Evolutionary conservation across 2,888 invertebrate species (phyloP), one percentile per base, ranked within the genome.

Genomic region (Rhaphigaster nebulosa): DNA sequence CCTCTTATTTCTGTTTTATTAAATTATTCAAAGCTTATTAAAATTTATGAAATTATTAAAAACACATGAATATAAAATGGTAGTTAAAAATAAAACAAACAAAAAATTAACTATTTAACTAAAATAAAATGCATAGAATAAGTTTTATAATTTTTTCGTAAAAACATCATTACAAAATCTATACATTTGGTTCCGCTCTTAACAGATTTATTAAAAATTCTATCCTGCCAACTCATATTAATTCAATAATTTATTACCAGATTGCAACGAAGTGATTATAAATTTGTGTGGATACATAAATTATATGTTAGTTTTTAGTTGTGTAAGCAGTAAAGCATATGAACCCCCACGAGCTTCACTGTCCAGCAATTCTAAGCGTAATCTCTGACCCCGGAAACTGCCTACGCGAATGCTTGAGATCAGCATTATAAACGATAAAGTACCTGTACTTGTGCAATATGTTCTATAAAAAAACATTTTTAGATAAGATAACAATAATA

Each of bases 381-480:
- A 76, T 76, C 70, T 38, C 70, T 76, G 70, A 76, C 38, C 70
- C 70, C 70, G 70, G 70, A 76, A 76, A 38, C 70, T 38, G 70
- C 70, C 70, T 38, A 76, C 70, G 70, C 38, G 38, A 76, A 38
- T 38, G 18, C 0, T 76, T 76, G 70, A 76, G 70, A 76, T 76
- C 70, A 76, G 70, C 70, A n/a, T 38, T 76, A 38, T 38, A 76
- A 38, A 20, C 34, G 34, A 76, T 76, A 76, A 4, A 20, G 34
- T 76, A 76, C 18, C 13, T 6, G 70, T 20, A 23, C 0, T 76
- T 23, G 70, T 23, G 70, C 70, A 76, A 76, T 38, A 76, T 76
- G 3, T 70, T 18, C 13, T 34, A 15, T 18, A 6, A n/a, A 34
- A 15, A 34, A 18, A 12, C 23, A 5, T 38, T 76, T 38, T 0